Evolutionary conservation across 2,797 vertebrate species (phyloP).

Genomic region (Oreochromis grahami): DNA sequence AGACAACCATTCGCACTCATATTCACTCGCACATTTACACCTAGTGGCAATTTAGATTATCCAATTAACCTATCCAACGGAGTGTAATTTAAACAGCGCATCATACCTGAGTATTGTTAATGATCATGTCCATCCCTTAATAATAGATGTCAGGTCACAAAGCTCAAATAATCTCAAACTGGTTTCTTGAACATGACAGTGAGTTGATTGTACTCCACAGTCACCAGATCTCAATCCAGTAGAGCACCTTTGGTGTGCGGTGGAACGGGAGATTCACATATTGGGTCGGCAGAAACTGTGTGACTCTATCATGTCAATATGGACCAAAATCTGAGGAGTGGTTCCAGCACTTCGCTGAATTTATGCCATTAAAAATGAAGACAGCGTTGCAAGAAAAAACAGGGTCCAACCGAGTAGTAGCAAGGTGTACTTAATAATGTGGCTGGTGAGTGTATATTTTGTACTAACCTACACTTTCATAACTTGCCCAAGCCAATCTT

Average conservation of each 20-base stretch:
- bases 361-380: background rate
- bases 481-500: rapidly evolving
- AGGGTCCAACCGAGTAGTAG: background rate
- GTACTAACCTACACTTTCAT: rapidly evolving
- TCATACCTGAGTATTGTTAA: background rate
- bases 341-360: background rate
- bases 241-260: background rate
- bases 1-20: too few species aligned
- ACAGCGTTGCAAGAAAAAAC: background rate
- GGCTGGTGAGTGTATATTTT: background rate
- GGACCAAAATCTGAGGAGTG: background rate
- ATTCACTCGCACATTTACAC: too few species aligned
- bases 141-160: background rate
- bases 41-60: too few species aligned
- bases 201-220: background rate
- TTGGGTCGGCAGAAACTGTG: background rate
- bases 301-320: background rate
- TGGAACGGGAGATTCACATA: background rate
- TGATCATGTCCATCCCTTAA: background rate
- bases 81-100: background rate
- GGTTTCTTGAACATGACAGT: background rate
- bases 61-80: too few species aligned
- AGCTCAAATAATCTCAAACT: background rate
- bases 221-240: background rate
- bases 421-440: background rate